Conservation (phyloP, 2,113 vertebrate species). For the Mirza zaza region DNA sequence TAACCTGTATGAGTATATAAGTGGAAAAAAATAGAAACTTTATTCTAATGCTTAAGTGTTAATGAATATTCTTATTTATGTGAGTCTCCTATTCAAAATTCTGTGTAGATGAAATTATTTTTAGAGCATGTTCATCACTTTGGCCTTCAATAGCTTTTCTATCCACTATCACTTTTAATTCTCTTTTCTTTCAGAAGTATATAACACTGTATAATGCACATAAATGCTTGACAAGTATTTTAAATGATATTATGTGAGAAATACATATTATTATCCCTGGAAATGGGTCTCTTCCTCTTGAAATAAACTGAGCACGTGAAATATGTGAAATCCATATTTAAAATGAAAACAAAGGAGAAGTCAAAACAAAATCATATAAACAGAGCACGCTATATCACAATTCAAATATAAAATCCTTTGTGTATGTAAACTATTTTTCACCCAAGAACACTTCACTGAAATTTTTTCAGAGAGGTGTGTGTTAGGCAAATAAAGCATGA, state of each 20-base stretch:
- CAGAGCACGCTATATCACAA: not conserved
- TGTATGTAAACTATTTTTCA: not conserved
- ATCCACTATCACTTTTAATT: not conserved
- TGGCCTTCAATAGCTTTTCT: not conserved
- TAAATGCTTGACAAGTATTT: not conserved
- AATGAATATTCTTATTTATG: not conserved
- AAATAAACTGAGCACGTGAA: not conserved
- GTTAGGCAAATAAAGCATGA: not conserved
- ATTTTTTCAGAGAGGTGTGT: not conserved
- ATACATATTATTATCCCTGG: not conserved
- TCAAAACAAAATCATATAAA: not conserved
- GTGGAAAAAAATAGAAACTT: not conserved
- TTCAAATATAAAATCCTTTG: not conserved
- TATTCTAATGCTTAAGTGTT: not conserved
- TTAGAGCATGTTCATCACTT: not conserved
- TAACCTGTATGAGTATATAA: not conserved
- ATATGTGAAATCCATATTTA: not conserved
- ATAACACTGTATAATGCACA: not conserved
- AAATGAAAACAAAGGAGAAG: not conserved
- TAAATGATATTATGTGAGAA: not conserved
- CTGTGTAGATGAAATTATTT: not conserved
- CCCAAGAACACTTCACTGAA: not conserved
- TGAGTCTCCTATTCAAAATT: not conserved
- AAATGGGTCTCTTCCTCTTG: not conserved
- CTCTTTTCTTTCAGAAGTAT: not conserved